Percentiles rank a stretch among this genome's conserved stretches.
Conservation (phyloP, 2,888 invertebrate species). For the Lycophotia porphyrea region DNA sequence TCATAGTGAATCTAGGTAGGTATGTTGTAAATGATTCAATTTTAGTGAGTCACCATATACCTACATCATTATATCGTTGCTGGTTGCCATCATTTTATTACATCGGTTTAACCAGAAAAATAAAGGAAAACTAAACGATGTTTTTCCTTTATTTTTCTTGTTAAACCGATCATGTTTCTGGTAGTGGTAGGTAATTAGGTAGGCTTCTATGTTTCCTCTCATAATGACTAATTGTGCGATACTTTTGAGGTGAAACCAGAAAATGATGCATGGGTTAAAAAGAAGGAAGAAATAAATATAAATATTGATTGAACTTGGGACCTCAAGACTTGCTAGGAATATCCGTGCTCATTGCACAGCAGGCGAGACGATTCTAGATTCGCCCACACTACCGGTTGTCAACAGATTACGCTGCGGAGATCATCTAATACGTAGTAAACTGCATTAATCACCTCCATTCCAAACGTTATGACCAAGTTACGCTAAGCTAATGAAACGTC, state of each 20-base stretch:
- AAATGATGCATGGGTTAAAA: background rate
- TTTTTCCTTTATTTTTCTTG: conserved; percentile 37
- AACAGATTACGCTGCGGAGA: background rate
- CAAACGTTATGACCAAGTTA: background rate
- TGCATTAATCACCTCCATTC: conserved; percentile 13
- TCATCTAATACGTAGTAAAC: conserved; percentile 20
- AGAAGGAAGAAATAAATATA: background rate
- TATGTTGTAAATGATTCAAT: conserved; percentile 9
- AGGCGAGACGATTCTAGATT: conserved; percentile 13
- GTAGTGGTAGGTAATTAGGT: background rate
- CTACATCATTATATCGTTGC: background rate
- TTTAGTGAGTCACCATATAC: conserved; percentile 26
- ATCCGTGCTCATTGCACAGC: background rate
- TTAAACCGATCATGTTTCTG: conserved; percentile 9
- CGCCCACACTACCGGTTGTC: conserved; percentile 5
- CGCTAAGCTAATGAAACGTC: background rate
- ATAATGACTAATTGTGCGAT: background rate
- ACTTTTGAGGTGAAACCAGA: background rate
- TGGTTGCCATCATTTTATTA: too few species aligned
- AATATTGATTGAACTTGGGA: background rate
- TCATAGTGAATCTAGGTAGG: background rate
- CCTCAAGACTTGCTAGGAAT: background rate
- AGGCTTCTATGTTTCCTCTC: background rate
- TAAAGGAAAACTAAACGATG: too few species aligned
- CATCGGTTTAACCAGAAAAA: too few species aligned